phyloP scores from a whole-genome alignment of 2,888 invertebrate genomes.

The Polyploca ridens region DNA sequence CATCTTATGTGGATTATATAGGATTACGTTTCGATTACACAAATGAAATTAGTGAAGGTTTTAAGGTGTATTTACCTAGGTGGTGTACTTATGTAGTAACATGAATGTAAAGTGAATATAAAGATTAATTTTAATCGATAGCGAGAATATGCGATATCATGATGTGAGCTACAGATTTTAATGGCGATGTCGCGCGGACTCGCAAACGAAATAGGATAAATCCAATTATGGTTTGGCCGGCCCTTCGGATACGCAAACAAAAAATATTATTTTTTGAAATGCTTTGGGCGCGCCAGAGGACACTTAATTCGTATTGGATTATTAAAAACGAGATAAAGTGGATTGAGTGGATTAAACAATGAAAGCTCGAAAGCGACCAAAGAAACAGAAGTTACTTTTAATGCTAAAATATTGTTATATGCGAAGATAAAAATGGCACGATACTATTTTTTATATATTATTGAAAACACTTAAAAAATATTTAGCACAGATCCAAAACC shows the following conservation, averaged over 20 bases:
- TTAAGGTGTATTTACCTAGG: background rate
- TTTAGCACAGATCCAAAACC: background rate
- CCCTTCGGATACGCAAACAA: conserved; percentile 36
- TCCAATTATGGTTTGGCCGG: conserved; percentile 44
- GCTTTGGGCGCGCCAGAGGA: conserved; percentile 15
- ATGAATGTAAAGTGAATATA: background rate
- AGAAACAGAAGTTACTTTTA: background rate
- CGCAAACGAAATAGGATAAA: conserved; percentile 36
- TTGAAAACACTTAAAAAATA: background rate
- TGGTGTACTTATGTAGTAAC: background rate
- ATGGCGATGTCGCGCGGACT: conserved; percentile 30
- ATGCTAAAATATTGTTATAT: too few relatives aligned
- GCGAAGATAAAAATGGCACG: background rate
- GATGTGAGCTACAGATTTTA: conserved; percentile 34
- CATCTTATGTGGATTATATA: too few relatives aligned
- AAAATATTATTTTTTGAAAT: conserved; percentile 47
- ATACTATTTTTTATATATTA: too few relatives aligned
- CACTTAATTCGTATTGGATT: background rate
- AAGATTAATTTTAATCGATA: background rate
- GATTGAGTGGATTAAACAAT: conserved; percentile 2
- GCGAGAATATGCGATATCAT: background rate
- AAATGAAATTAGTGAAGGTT: background rate
- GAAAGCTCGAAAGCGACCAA: background rate
- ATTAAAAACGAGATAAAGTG: conserved; percentile 3
- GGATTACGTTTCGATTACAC: background rate